Evolutionary conservation across 2,797 vertebrate species (phyloP).

Genomic region (Tenualosa ilisha): DNA sequence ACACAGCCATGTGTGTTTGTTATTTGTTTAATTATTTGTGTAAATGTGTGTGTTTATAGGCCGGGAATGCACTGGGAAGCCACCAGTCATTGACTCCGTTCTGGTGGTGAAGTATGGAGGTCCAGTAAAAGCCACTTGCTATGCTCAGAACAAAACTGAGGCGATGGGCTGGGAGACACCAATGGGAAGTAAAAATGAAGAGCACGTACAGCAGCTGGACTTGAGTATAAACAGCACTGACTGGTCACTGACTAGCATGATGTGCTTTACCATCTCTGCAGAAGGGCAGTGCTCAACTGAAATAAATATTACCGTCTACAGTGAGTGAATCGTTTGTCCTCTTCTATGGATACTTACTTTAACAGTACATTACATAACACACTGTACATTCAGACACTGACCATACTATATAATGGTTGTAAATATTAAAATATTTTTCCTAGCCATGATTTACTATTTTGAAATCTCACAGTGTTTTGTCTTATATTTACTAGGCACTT

Average conservation of each 20-base stretch:
- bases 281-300: fast-evolving
- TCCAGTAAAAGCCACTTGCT: slow-evolving; percentile 62
- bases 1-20: too few species aligned
- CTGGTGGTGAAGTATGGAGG: slow-evolving; percentile 67
- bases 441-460: too few species aligned
- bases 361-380: too few species aligned
- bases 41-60: not conserved
- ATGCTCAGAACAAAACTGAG: not conserved
- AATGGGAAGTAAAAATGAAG: not conserved
- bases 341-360: too few species aligned
- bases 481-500: too few species aligned
- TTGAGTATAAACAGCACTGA: slow-evolving; percentile 56
- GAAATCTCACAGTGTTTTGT: too few species aligned
- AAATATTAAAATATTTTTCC: too few species aligned
- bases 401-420: too few species aligned
- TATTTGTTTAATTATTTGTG: too few species aligned
- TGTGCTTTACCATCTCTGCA: slow-evolving; percentile 26
- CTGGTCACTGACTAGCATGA: slow-evolving; percentile 49
- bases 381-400: too few species aligned
- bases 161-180: not conserved
- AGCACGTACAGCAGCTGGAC: not conserved
- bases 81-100: slow-evolving; percentile 44
- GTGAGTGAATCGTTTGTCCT: too few species aligned
- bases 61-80: not conserved
- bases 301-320: not conserved